These are phyloP conservation scores for Pterostichus niger DNA, from an alignment of 2,888 invertebrate species.

Conservation along the genomic window DNA sequence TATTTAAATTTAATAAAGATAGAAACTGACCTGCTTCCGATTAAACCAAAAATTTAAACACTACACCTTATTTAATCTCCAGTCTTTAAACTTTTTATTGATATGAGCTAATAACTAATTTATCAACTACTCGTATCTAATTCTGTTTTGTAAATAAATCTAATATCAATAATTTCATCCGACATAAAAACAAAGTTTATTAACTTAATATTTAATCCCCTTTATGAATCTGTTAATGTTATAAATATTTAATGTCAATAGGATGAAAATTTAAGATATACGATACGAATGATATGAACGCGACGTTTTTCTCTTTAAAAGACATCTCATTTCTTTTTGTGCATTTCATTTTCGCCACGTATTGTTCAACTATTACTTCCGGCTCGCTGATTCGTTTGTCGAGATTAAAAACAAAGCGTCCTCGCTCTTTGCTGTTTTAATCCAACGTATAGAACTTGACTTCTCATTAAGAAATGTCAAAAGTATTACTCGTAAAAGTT, in stretches of 20 bases:
- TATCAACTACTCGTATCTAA: too few species aligned
- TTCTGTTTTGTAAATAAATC: too few species aligned
- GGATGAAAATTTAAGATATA: not conserved
- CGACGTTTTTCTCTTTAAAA: not conserved
- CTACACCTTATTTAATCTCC: too few species aligned
- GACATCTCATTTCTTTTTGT: not conserved
- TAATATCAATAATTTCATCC: too few species aligned
- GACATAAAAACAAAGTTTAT: too few species aligned
- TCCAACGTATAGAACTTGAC: slow-evolving; percentile 4
- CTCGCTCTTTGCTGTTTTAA: slow-evolving; percentile 1
- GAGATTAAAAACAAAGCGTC: slow-evolving; percentile 39
- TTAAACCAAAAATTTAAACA: too few species aligned
- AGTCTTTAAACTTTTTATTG: too few species aligned
- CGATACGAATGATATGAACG: not conserved
- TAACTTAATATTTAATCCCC: too few species aligned
- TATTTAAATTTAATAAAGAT: too few species aligned
- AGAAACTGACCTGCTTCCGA: too few species aligned
- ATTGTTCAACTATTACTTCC: slow-evolving; percentile 42
- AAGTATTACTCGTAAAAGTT: not conserved
- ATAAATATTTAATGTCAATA: not conserved
- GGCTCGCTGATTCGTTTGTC: slow-evolving; percentile 27
- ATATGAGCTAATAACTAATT: too few species aligned
- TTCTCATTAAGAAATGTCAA: not conserved
- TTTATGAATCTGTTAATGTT: too few species aligned
- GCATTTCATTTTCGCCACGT: slow-evolving; percentile 14